A percentile compares a stretch with the other conserved stretches of the same genome.
Evolutionary conservation across 2,113 vertebrate species (phyloP).

Genomic region (Acrocephalus kingi): DNA sequence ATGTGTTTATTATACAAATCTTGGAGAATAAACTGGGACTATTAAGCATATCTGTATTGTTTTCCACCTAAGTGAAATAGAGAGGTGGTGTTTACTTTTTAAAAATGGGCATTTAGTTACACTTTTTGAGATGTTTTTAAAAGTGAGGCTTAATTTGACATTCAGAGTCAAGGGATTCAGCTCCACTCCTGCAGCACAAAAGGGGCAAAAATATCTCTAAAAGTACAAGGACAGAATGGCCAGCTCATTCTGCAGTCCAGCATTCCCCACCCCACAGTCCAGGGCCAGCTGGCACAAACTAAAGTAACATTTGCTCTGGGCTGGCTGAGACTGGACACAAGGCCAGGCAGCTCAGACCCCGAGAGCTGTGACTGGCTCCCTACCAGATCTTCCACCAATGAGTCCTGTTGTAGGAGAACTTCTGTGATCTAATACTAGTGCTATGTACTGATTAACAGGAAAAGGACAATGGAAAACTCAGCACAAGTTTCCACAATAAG

Average conservation of each 20-base stretch:
- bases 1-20: not conserved
- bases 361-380: not conserved
- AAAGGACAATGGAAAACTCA: slow-evolving; percentile 48
- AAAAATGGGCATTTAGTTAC: not conserved
- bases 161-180: not conserved
- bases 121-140: not conserved
- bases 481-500: slow-evolving; percentile 7
- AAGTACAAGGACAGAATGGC: not conserved
- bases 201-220: not conserved
- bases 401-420: not conserved
- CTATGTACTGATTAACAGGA: slow-evolving; percentile 50
- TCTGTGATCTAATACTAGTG: not conserved
- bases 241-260: not conserved
- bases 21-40: not conserved
- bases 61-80: not conserved
- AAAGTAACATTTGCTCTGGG: not conserved
- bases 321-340: not conserved
- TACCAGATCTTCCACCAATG: not conserved
- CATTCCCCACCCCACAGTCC: not conserved
- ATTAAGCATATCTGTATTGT: not conserved
- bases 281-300: slow-evolving; percentile 32
- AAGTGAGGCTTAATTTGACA: not conserved
- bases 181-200: not conserved
- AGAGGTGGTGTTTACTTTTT: not conserved
- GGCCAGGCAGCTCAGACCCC: not conserved